A percentile compares a stretch with the other conserved stretches of the same genome.
Conservation (phyloP, 2,888 invertebrate species). For the Ernsta delagoae region DNA sequence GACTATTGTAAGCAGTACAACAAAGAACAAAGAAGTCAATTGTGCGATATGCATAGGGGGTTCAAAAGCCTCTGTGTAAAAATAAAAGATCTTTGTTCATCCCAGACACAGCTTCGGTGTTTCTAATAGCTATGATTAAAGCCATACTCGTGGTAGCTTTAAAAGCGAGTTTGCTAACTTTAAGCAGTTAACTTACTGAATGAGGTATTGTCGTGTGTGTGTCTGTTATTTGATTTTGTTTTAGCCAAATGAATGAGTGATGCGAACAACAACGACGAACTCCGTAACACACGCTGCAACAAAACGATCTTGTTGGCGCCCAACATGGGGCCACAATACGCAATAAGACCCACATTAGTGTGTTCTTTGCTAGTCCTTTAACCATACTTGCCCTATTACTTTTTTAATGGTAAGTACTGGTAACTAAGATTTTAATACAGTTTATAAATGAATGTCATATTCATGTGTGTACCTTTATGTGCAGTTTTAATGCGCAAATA, state of each 20-base stretch:
- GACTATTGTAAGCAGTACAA: neutral
- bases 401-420: no score
- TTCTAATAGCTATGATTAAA: conserved; percentile 19
- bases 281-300: no score
- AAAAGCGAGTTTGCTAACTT: neutral
- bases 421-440: no score
- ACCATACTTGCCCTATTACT: no score
- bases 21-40: conserved; percentile 5
- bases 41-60: conserved; percentile 13
- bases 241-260: no score
- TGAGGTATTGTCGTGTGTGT: neutral
- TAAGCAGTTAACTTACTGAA: neutral
- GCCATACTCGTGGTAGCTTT: conserved; percentile 13
- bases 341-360: no score
- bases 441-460: no score
- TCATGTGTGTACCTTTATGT: neutral
- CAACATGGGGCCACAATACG: no score
- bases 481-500: conserved; percentile 11
- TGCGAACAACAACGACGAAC: no score
- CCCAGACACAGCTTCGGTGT: conserved; percentile 9
- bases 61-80: conserved; percentile 26
- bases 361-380: no score
- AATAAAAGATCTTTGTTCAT: conserved; percentile 18
- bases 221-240: neutral
- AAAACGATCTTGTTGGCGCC: no score